Conservation (phyloP, 2,113 vertebrate genomes). For the Labrus mixtus region DNA sequence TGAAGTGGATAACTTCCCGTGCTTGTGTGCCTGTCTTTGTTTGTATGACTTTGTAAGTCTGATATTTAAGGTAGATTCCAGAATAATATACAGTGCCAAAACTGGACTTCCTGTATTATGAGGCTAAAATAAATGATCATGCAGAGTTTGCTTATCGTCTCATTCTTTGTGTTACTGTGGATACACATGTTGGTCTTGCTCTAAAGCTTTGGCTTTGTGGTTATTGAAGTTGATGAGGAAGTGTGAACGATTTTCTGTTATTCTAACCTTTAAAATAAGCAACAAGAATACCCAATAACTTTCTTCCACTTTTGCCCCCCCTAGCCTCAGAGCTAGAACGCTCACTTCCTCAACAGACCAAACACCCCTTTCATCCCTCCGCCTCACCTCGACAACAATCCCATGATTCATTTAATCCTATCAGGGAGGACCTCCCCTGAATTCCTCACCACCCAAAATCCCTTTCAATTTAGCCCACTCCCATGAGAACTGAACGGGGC, state of each 20-base stretch:
- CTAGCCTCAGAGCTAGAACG: neutral
- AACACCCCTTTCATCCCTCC: conserved; percentile 29
- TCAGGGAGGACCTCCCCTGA: conserved; percentile 57
- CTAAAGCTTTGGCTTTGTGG: neutral
- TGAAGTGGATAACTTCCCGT: conserved; percentile 54
- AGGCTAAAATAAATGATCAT: conserved; percentile 68
- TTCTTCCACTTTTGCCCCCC: neutral
- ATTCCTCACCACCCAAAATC: conserved; percentile 65
- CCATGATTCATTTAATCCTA: conserved; percentile 69
- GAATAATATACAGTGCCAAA: conserved; percentile 63
- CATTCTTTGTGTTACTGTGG: conserved; percentile 24
- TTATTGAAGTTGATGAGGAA: conserved; percentile 17
- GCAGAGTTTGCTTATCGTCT: conserved; percentile 35
- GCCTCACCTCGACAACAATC: conserved; percentile 55
- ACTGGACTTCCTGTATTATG: conserved; percentile 56
- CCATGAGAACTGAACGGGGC: conserved; percentile 34
- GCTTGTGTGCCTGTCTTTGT: conserved; percentile 46
- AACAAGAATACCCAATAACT: neutral
- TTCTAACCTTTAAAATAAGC: neutral
- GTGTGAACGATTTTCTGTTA: conserved; percentile 16
- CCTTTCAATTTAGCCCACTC: conserved; percentile 47
- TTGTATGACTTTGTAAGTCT: conserved; percentile 37
- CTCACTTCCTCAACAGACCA: conserved; percentile 18
- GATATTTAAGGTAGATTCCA: conserved; percentile 31
- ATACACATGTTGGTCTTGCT: neutral